These are phyloP conservation scores for Mamestra configurata DNA, from an alignment of 1,140 invertebrate species.

Conservation along the genomic window DNA sequence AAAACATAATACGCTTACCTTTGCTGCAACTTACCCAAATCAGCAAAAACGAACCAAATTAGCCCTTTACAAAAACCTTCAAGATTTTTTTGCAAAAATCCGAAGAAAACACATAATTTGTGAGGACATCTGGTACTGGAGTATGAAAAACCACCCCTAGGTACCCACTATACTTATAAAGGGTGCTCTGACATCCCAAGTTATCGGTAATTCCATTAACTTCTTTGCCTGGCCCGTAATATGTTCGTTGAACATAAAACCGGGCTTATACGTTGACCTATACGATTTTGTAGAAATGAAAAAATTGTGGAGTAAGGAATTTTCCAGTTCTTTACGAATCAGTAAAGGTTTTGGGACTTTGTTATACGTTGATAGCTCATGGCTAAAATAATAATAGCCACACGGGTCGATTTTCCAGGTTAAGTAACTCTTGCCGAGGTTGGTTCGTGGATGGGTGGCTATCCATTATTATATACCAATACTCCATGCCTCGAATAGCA, in stretches of 20 bases:
- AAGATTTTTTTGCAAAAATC: background rate
- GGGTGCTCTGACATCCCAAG: background rate
- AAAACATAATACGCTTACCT: background rate
- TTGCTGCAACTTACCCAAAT: background rate
- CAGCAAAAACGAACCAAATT: background rate
- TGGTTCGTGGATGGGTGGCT: no score
- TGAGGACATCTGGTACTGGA: background rate
- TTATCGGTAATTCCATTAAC: conserved; percentile 1
- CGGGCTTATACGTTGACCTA: background rate
- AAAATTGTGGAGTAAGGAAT: background rate
- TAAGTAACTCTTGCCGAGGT: no score
- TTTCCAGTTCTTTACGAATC: background rate
- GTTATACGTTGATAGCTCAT: no score
- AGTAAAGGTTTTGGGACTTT: no score
- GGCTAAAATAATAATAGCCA: no score
- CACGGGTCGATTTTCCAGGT: no score
- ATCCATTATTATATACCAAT: no score
- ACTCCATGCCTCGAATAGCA: no score
- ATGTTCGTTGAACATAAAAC: background rate
- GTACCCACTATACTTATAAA: background rate
- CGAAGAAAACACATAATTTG: background rate
- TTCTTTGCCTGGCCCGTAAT: background rate
- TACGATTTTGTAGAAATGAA: background rate
- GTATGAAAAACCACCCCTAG: background rate
- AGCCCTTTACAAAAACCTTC: background rate